Evolutionary conservation across 2,113 vertebrate species (phyloP).

Genomic region (Psephotus haematonotus): DNA sequence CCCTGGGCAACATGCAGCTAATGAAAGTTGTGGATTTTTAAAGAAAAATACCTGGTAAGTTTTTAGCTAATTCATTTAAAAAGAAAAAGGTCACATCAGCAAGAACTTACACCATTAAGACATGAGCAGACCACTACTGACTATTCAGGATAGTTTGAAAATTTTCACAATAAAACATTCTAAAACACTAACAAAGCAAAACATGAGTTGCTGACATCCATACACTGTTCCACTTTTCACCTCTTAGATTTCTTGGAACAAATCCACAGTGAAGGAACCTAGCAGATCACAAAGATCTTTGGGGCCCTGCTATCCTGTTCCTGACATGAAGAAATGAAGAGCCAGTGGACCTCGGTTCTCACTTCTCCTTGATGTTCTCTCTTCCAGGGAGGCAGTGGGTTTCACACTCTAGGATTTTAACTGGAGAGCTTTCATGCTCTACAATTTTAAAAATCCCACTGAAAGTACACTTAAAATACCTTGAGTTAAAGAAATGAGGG

Average conservation of each 20-base stretch:
- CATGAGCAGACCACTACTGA: neutral
- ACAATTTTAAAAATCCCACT: neutral
- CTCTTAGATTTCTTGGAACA: neutral
- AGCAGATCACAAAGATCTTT: neutral
- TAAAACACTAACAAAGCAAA: neutral
- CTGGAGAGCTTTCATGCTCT: neutral
- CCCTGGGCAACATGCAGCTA: neutral
- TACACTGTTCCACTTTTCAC: neutral
- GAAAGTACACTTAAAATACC: neutral
- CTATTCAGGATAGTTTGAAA: neutral
- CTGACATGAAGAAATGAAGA: neutral
- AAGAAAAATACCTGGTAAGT: neutral
- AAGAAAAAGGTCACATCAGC: neutral
- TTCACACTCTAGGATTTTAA: neutral
- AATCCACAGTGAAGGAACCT: neutral
- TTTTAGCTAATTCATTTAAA: neutral
- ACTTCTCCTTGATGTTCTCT: neutral
- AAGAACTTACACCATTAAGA: neutral
- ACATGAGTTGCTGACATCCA: neutral
- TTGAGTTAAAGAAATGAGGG: neutral
- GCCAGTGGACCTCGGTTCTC: neutral
- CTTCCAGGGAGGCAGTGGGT: neutral
- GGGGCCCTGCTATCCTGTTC: neutral
- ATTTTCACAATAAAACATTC: neutral
- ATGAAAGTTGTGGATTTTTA: neutral